These are phyloP conservation scores for Melanostigma gelatinosum DNA, from an alignment of 2,113 vertebrate species.

Conservation along the genomic window DNA sequence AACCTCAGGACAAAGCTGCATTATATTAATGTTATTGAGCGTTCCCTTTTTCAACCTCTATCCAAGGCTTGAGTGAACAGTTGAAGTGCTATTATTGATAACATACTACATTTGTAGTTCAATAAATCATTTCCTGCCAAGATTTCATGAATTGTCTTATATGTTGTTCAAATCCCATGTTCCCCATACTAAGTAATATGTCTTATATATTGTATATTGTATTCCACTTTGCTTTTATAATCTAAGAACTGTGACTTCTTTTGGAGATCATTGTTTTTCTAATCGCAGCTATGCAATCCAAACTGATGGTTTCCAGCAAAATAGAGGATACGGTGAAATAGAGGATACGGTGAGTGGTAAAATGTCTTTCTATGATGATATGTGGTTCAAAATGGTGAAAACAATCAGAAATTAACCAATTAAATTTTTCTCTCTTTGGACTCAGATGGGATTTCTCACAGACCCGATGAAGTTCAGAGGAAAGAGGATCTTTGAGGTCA, in stretches of 20 bases:
- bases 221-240: background rate
- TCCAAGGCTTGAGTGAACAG: background rate
- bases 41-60: background rate
- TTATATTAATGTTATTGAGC: background rate
- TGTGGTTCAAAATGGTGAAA: background rate
- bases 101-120: background rate
- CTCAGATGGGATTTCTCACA: background rate
- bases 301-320: background rate
- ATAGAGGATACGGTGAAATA: background rate
- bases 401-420: background rate
- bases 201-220: background rate
- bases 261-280: too few relatives aligned
- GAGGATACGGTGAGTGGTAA: background rate
- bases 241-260: too few relatives aligned
- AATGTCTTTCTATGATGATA: background rate
- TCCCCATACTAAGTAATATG: background rate
- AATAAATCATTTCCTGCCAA: background rate
- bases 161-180: background rate
- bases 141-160: background rate
- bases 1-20: background rate
- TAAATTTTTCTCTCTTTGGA: background rate
- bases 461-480: background rate
- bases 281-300: too few relatives aligned
- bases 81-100: background rate
- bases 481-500: conserved; percentile 14